These are phyloP conservation scores for Drosophila infuscata DNA, from an alignment of 2,888 invertebrate genomes.

Conservation along the genomic window DNA sequence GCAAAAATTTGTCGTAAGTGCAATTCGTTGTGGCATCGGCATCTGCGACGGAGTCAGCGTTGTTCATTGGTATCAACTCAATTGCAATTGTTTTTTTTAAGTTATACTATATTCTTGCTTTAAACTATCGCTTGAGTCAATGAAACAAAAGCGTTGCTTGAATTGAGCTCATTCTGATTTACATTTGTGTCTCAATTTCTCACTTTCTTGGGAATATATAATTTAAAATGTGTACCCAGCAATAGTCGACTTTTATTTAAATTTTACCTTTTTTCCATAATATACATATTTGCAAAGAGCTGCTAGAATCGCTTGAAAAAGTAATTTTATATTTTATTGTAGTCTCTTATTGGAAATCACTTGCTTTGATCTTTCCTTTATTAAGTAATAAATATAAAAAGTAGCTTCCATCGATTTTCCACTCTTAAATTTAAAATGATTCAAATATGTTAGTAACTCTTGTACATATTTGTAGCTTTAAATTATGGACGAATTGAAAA, in stretches of 20 bases:
- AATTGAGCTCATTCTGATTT: slow-evolving; percentile 1
- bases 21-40: slow-evolving; percentile 71
- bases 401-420: background rate
- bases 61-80: slow-evolving; percentile 60
- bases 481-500: background rate
- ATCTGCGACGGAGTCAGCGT: slow-evolving; percentile 2
- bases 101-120: too few relatives aligned
- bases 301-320: background rate
- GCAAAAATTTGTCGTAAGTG: slow-evolving; percentile 75
- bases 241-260: too few relatives aligned
- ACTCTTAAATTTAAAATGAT: background rate
- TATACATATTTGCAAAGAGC: background rate
- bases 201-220: too few relatives aligned
- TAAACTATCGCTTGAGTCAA: slow-evolving; percentile 41
- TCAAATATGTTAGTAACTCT: background rate
- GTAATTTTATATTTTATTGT: background rate
- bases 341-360: background rate
- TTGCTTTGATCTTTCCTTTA: background rate
- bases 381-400: background rate
- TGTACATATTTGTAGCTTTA: background rate
- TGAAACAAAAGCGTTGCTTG: slow-evolving; percentile 33
- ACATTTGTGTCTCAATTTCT: slow-evolving; percentile 5
- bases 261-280: too few relatives aligned
- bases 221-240: too few relatives aligned
- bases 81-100: slow-evolving; percentile 68